Base-by-base conservation (phyloP, 2,113 vertebrate genomes). In the human region DNA sequence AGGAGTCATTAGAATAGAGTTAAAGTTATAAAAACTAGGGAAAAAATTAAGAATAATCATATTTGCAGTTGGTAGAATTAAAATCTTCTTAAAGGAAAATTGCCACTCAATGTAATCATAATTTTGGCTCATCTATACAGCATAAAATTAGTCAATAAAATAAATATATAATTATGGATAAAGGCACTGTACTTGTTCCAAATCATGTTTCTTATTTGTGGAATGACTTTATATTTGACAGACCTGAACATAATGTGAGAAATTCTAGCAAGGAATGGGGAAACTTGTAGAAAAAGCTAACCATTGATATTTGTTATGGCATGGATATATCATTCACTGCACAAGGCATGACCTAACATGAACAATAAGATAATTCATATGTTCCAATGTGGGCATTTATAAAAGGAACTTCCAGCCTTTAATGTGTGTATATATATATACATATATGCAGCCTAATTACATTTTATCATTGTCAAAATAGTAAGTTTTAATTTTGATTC, bases 391-490 rank as follows among this genome's bases (percentile, higher is more conserved):
- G 22, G 68, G 6, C n/a, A 81, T 86, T 80, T 92, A 30, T 92
- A 85, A 96, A 95, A 89, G 30, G 4, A 35, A 40, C 79, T 75
- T 84, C 38, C 89, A 52, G 50, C 7, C 27, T 96, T 91, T 35
- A 32, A 61, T 57, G 27, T 23, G 18, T 78, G 18, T 14, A 35
- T 38, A 38, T 38, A 38, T 43, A 43, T 22, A 16, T 23, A 52
- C 16, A 35, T 14, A 22, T 35, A 68, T 12, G 32, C 64, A 89
- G 5, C 32, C 57, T 92, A 72, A 23, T 92, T 83, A 87, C 10
- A 70, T 97, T 97, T 90, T 88, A 80, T 88, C 85, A 88, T 9
- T 79, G 45, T 70, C 75, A 80, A 88, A 88, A 18, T 88, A 93
- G 84, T 5, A 2, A 80, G 70, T 68, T 57, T 18, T 90, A 78